phyloP scores from a whole-genome alignment of 1,140 invertebrate genomes.

The Halictus rubicundus region DNA sequence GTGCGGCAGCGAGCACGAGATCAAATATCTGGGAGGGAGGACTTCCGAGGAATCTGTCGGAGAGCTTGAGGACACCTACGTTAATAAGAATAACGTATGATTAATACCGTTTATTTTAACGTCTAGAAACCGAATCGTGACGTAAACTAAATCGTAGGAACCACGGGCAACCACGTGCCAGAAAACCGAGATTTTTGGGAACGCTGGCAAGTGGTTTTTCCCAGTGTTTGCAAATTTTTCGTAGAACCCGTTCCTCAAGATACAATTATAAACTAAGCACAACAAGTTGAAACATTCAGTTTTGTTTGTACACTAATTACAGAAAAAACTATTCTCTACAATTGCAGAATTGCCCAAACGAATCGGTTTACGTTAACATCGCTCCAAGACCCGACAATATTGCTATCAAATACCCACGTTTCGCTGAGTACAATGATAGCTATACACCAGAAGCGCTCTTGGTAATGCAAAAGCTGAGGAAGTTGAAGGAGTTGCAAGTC shows the following conservation, averaged over 20 bases:
- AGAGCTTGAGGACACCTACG: not conserved
- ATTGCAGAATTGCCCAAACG: not conserved
- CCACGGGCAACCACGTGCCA: not conserved
- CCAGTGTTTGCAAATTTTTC: no score
- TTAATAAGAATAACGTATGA: constrained; percentile 35
- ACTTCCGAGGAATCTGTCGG: constrained; percentile 24
- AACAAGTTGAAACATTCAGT: no score
- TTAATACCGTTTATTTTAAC: constrained; percentile 16
- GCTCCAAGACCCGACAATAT: not conserved
- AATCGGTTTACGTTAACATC: constrained; percentile 1
- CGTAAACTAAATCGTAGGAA: not conserved
- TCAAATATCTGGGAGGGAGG: constrained; percentile 1
- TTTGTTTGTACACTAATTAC: not conserved
- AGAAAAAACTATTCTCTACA: not conserved
- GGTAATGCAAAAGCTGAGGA: constrained; percentile 52
- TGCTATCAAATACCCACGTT: not conserved
- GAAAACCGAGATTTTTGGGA: constrained; percentile 23
- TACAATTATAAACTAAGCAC: no score
- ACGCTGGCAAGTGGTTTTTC: not conserved
- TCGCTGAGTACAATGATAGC: not conserved
- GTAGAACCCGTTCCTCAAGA: no score
- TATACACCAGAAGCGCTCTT: constrained; percentile 28
- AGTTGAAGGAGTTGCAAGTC: constrained; percentile 55
- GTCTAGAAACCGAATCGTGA: not conserved
- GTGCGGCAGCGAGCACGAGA: not conserved